Evolutionary conservation across 2,888 invertebrate species (phyloP).

Genomic region (Spatulosminthurus flaviceps): DNA sequence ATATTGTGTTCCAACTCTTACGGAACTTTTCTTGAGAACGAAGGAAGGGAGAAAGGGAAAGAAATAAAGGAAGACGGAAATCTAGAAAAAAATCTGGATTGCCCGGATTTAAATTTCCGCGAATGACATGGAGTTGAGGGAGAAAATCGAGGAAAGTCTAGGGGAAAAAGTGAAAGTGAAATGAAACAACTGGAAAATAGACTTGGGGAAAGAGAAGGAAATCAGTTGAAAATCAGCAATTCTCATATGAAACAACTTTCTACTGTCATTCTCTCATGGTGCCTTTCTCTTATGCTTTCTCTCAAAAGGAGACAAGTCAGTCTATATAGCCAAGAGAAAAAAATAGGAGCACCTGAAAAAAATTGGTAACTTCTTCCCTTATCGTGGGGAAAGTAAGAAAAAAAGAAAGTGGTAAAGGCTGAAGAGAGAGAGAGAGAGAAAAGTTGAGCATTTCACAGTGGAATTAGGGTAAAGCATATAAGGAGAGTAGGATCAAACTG

Average conservation of each 20-base stretch:
- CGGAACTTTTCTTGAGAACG: neutral
- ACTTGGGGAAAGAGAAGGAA: neutral
- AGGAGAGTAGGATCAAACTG: neutral
- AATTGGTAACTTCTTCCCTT: neutral
- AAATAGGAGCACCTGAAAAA: neutral
- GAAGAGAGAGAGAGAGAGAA: no score
- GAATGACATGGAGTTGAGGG: neutral
- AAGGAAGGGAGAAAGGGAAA: no score
- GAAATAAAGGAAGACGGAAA: no score
- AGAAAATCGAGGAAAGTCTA: neutral
- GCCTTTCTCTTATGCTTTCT: neutral
- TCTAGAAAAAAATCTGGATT: neutral
- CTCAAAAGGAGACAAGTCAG: neutral
- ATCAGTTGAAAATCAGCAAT: neutral
- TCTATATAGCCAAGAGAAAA: no score
- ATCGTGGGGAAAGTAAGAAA: conserved; percentile 4
- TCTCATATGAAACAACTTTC: neutral
- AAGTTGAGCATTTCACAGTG: neutral
- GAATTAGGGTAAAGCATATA: neutral
- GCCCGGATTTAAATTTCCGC: neutral
- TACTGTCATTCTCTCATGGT: neutral
- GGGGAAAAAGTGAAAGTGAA: neutral
- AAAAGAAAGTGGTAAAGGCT: no score
- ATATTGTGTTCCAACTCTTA: neutral
- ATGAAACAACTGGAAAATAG: conserved; percentile 11